Conservation (phyloP, 2,888 invertebrate species). For the Cryptophagus acutangulus region DNA sequence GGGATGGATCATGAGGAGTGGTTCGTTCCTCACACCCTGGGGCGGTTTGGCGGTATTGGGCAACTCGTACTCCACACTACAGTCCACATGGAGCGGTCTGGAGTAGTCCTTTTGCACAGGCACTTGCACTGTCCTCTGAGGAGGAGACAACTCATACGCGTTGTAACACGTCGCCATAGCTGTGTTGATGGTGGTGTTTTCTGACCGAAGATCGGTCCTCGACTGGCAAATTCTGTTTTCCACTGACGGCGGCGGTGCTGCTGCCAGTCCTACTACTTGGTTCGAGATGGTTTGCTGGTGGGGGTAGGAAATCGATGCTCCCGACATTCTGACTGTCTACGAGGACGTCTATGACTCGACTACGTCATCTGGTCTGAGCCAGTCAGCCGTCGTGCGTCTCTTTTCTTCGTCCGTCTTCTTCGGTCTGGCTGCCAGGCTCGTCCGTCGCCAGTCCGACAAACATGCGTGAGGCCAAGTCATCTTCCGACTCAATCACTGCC, state of each 20-base stretch:
- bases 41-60: conserved; percentile 86
- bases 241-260: conserved; percentile 16
- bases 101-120: conserved; percentile 71
- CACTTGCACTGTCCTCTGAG: conserved; percentile 42
- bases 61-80: conserved; percentile 87
- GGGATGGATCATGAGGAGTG: conserved; percentile 84
- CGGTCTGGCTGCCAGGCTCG: conserved; percentile 17
- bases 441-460: conserved; percentile 17
- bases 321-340: conserved; percentile 46
- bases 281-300: no score
- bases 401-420: no score
- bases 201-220: conserved; percentile 42
- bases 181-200: conserved; percentile 29
- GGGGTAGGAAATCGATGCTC: conserved; percentile 50
- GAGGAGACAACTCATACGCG: conserved; percentile 42
- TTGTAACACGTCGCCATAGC: conserved; percentile 46
- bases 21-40: conserved; percentile 75
- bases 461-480: conserved; percentile 23
- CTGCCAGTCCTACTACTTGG: no score
- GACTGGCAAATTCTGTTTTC: conserved; percentile 35
- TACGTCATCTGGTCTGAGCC: conserved; percentile 35
- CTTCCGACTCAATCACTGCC: conserved; percentile 39
- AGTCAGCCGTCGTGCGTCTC: conserved; percentile 19
- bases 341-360: conserved; percentile 44
- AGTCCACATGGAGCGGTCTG: conserved; percentile 83